phyloP scores from a whole-genome alignment of 2,797 vertebrate species.

The Holocentrus rufus region DNA sequence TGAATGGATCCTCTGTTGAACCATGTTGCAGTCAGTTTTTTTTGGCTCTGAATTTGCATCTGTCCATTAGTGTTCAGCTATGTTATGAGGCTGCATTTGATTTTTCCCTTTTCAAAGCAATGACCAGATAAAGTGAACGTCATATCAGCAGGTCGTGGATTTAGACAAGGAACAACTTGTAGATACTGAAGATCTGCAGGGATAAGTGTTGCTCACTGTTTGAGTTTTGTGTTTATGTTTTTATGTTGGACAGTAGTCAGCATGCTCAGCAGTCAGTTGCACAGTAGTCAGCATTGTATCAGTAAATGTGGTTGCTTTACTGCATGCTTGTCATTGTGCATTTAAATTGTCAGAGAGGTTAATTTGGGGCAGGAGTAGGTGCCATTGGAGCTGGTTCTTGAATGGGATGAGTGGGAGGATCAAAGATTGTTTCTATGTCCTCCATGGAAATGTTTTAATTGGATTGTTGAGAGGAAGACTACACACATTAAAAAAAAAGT shows the following conservation, averaged over 20 bases:
- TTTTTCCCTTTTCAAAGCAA: not conserved
- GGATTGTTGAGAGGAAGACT: too few relatives aligned
- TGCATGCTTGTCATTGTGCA: not conserved
- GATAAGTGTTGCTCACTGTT: not conserved
- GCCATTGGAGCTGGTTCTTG: too few relatives aligned
- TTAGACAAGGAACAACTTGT: not conserved
- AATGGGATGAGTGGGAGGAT: too few relatives aligned
- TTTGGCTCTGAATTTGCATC: constrained; percentile 37
- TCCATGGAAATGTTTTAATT: too few relatives aligned
- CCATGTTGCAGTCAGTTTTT: not conserved
- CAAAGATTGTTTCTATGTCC: too few relatives aligned
- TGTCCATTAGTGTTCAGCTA: constrained; percentile 15
- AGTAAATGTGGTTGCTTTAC: not conserved
- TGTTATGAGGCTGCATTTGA: constrained; percentile 35
- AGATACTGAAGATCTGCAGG: not conserved
- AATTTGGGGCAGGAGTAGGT: too few relatives aligned
- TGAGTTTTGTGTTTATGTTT: not conserved
- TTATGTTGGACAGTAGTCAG: not conserved
- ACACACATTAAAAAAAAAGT: too few relatives aligned
- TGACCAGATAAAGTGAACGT: constrained; percentile 1
- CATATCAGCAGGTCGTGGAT: not conserved
- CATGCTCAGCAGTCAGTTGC: not conserved
- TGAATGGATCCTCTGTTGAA: constrained; percentile 76
- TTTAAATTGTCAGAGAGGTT: not conserved
- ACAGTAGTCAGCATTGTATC: not conserved